Base-by-base conservation (phyloP, 2,797 vertebrate species). In the Macropus fuliginosus region DNA sequence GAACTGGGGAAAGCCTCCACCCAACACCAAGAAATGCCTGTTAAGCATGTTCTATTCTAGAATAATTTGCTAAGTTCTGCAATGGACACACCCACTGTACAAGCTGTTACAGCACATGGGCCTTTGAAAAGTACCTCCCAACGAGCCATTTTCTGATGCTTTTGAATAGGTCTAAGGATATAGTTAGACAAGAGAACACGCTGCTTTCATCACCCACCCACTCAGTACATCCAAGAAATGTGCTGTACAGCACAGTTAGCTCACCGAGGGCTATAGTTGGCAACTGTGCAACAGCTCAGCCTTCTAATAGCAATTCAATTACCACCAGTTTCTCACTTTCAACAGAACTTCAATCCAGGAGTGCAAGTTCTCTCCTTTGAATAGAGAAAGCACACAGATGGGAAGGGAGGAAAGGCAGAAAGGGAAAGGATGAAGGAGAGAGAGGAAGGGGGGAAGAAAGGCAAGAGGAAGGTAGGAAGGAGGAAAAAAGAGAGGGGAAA, bases 141-240 rank as follows among this genome's bases (percentile, higher is more conserved):
- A 90, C 56, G 62, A 96, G 57, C 0, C 1, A 96, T 96, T 98
- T 98, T 97, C 93, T 97, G 91, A 96, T 87, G 96, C 87, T 89
- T 98, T 97, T 94, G 94, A 96, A 95, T 96, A 94, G 97, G 97
- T 59, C 56, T 24, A 95, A 97, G 95, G 97, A 97, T 98, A 98
- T 95, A 96, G 52, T 96, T 97, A 98, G 95, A 97, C 91, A 97
- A 95, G 94, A 96, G 97, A 98, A 98, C 94, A 94, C 0, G 21
- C 95, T 94, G 97, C 96, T 97, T 97, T 98, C 96, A 97, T 97
- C 96, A 97, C 93, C 97, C 97, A 96, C 96, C 97, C 94, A 98
- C 97, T 96, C 91, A 92, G 50, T 94, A 56, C 97, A 94, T 91
- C 94, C 89, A 96, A 96, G 94, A 98, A 98, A 98, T 97, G 97